Evolutionary conservation across 2,888 invertebrate genomes (phyloP).

Genomic region (Diarsia dahlii): DNA sequence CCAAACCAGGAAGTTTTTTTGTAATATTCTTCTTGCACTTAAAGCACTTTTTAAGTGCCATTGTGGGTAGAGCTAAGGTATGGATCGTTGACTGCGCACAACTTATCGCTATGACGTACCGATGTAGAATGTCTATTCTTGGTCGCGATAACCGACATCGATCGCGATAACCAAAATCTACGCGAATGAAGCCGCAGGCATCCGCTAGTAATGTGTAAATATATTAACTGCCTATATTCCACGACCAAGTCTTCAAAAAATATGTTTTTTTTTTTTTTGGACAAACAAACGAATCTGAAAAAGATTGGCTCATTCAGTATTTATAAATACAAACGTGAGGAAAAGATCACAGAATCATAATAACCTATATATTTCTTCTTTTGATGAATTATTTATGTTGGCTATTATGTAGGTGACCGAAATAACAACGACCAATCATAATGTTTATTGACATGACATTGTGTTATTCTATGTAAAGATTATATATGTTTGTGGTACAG

Average conservation of each 20-base stretch:
- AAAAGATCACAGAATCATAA: constrained; percentile 1
- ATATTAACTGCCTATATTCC: background rate
- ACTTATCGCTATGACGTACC: too few relatives aligned
- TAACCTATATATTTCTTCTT: background rate
- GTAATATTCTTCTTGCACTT: too few relatives aligned
- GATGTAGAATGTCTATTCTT: too few relatives aligned
- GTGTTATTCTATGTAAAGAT: background rate
- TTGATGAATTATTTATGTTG: background rate
- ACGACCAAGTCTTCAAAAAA: background rate
- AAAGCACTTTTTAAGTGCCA: too few relatives aligned
- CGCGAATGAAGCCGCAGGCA: too few relatives aligned
- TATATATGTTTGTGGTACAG: background rate
- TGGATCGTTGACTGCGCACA: too few relatives aligned
- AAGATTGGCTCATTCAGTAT: background rate
- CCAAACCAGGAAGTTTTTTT: too few relatives aligned
- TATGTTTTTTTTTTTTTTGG: background rate
- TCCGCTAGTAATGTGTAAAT: background rate
- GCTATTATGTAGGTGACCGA: background rate
- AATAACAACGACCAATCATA: background rate
- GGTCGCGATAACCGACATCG: too few relatives aligned
- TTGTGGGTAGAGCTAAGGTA: too few relatives aligned
- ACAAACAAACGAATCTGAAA: background rate
- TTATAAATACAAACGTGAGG: constrained; percentile 3
- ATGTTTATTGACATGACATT: background rate
- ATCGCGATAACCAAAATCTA: too few relatives aligned